Base-by-base conservation (phyloP, 2,113 vertebrate species). In the Rana temporaria region DNA sequence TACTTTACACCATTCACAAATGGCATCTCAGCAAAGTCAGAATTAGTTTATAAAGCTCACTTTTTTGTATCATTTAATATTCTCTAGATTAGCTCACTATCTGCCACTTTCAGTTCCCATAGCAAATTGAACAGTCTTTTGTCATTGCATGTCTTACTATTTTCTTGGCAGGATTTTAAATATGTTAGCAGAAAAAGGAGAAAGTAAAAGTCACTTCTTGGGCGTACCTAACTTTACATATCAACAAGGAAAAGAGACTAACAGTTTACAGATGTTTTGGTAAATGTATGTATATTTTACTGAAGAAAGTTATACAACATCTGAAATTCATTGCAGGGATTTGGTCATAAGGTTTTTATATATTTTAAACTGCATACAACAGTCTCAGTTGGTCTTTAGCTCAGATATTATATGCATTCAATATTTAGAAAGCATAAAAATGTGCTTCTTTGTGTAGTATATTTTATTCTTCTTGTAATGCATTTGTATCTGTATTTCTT, bases 241-340 rank as follows among this genome's bases (percentile, higher is more conserved):
- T 82, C 32, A 74, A 55, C 60, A 62, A 30, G 19, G 70, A 67
- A 82, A 34, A 12, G 55, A 17, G 17, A 18, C 26, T 75, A 82
- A 82, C 48, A 75, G 66, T 66, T 75, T 82, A 65, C 80, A 82
- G 80, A 82, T 82, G 80, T 64, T 66, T 66, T 81, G 5, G 48
- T 67, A 65, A 75, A 62, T 80, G 11, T 67, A 59, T 75, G 62
- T 66, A 73, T 65, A 65, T 73, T 73, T 81, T 81, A 4, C 24
- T 73, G 32, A 82, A 74, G 48, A n/a, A 74, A 72, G 26, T 57
- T 34, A 59, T 74, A 64, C 38, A 79, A 14, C 79, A 82, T 82
- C 80, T 82, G 80, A 74, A 59, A 82, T 74, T 56, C 55, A 82
- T 66, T 66, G 30, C 18, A 38, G 12, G n/a, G 55, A 55, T 56